Evolutionary conservation across 1,140 invertebrate genomes (phyloP), one percentile per base, ranked within the genome.

Genomic region (Drosophila teissieri): DNA sequence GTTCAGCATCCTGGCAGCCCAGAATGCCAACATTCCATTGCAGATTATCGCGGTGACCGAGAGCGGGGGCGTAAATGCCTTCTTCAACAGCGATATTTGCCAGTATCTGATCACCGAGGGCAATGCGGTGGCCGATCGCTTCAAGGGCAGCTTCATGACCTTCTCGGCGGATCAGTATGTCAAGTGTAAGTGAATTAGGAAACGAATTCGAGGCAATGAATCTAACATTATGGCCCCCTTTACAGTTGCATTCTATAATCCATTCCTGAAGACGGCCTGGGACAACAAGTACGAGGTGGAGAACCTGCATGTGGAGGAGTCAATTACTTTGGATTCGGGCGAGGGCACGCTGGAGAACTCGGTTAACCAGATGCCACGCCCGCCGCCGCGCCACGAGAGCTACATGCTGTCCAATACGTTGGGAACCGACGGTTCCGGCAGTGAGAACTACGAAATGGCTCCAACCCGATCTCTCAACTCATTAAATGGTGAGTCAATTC

Each of bases 221-320:
- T 40, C 58, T 39, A 15, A 37, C 15, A 1, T 7, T 11, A 27
- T 14, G n/a, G 1, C 27, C 14, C 4, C 4, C 22, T 65, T 27
- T 42, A 6, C 92, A 98, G 97, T 97, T 88, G 97, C 97, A 42
- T 98, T 98, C 93, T 99, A 98, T 92, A 97, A 97, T 48, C 97
- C 97, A 53, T 99, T 99, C 93, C 98, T 99, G 93, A 97, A 98
- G 92, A 97, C 98, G 92, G 97, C 98, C 14, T 98, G 97, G 97
- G 97, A 98, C 83, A 97, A 97, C 80, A 98, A 99, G 82, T 97
- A 97, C 36, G 97, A 98, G 93, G 98, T 98, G 60, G 98, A 99
- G 91, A 96, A 97, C 91, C 97, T 98, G 92, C 96, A 97, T 86
- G 95, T 98, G 94, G 97, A 98, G 92, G 97, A 96, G 92, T 96